Conservation (phyloP, 2,888 invertebrate species). For the Drosophila eohydei region DNA sequence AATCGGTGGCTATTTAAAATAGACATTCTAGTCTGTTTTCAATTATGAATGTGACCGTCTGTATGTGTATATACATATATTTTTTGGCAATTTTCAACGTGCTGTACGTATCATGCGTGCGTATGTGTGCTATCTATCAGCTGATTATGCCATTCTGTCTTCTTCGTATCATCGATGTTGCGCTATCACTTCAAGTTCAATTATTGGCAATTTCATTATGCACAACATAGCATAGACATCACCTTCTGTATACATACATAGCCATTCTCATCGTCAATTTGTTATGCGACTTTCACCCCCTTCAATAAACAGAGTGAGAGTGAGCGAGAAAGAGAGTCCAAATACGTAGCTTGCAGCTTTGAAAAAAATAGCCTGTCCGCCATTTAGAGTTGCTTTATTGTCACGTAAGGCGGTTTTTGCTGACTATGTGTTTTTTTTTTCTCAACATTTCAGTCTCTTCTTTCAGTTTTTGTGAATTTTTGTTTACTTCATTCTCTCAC, state of each 20-base stretch:
- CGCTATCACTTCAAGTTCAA: conserved; percentile 30
- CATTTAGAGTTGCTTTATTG: conserved; percentile 55
- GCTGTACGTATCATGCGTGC: conserved; percentile 2
- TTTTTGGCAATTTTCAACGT: conserved; percentile 25
- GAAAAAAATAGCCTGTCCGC: conserved; percentile 35
- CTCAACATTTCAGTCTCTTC: conserved; percentile 26
- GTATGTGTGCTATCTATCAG: conserved; percentile 36
- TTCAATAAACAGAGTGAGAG: neutral
- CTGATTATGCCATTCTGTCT: conserved; percentile 45
- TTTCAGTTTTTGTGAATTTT: conserved; percentile 30
- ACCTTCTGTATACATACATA: neutral
- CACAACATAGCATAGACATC: neutral
- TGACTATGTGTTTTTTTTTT: conserved; percentile 31
- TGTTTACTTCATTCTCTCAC: conserved; percentile 30
- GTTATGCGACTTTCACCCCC: conserved; percentile 46
- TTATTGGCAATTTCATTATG: conserved; percentile 35
- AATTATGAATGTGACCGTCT: conserved; percentile 27
- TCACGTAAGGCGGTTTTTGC: conserved; percentile 62
- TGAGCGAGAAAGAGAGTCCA: neutral
- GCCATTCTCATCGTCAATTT: neutral
- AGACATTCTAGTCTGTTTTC: conserved; percentile 16
- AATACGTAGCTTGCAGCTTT: neutral
- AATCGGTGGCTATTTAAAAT: conserved; percentile 44
- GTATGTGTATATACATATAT: neutral
- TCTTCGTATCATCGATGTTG: conserved; percentile 6